Base-by-base conservation (phyloP, 1,140 invertebrate species). In the Drosophila quadrilineata region DNA sequence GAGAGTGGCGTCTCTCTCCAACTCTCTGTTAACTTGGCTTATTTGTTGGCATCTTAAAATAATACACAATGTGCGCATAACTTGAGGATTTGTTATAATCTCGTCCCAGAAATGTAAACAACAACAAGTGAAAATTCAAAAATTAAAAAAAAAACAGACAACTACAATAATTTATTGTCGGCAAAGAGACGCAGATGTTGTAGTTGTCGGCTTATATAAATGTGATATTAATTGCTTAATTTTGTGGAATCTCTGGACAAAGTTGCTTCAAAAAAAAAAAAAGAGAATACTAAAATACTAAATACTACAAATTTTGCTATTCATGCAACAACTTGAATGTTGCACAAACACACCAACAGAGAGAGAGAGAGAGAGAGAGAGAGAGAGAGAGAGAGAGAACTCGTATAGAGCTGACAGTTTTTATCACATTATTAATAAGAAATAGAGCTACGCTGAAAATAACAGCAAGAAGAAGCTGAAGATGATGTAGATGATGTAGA, bases 381-480 rank as follows among this genome's bases (percentile, higher is more conserved):
- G 33, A 1, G 12, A 2, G 35, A 9, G 6, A 16, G 14, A 17
- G 33, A 8, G 33, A 3, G 6, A 16, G 14, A 10, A 3, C n/a
- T 6, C 9, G 2, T 33, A 16, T 49, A 41, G 72, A 68, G 76
- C 75, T 75, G 75, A 46, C 63, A 35, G 56, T 49, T 77, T 84
- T 84, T 85, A 84, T 84, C 79, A 85, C 77, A 85, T 84, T 84
- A 84, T 84, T 84, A 84, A 84, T 84, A 85, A 84, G 79, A 84
- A 84, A 76, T 85, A 73, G 69, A 82, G 77, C 77, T 66, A 31
- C 40, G 52, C n/a, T n/a, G n/a, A n/a, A n/a, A n/a, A n/a, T n/a
- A n/a, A n/a, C n/a, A n/a, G n/a, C n/a, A n/a, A n/a, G n/a, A n/a
- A n/a, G n/a, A n/a, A n/a, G 16, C 31, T 56, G 41, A 56, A 45